Conservation (phyloP, 1,140 invertebrate species). For the Zaprionus ghesquierei region DNA sequence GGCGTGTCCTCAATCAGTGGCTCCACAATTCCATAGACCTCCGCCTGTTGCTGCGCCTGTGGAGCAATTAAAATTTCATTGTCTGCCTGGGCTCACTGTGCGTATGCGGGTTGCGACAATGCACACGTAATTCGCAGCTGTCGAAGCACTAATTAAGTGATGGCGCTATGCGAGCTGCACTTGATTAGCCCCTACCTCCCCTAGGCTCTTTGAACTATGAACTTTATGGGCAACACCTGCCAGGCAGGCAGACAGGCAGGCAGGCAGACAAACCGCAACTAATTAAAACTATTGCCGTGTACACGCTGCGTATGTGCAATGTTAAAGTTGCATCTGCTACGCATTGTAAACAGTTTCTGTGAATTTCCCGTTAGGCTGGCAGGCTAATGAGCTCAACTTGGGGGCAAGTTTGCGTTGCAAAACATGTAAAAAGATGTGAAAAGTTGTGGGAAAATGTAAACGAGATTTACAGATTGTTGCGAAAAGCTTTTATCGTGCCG, state of each 20-base stretch:
- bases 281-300: neutral
- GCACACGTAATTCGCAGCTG: neutral
- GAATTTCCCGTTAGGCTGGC: neutral
- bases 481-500: neutral
- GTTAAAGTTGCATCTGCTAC: neutral
- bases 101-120: neutral
- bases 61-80: conserved; percentile 42
- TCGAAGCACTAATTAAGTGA: neutral
- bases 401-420: neutral
- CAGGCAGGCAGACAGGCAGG: neutral
- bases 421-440: neutral
- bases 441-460: neutral
- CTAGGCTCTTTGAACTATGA: neutral
- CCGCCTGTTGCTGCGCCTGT: conserved; percentile 44
- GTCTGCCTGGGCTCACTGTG: neutral
- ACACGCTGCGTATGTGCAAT: neutral
- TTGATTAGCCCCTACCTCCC: neutral
- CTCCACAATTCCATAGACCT: conserved; percentile 83
- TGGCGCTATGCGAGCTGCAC: too few relatives aligned
- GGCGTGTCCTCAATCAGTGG: conserved; percentile 85
- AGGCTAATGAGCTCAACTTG: neutral
- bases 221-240: neutral
- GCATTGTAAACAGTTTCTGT: neutral
- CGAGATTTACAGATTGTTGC: neutral
- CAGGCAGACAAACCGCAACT: neutral